phyloP scores from a whole-genome alignment of 2,113 vertebrate genomes.

The Tylochromis polylepis region DNA sequence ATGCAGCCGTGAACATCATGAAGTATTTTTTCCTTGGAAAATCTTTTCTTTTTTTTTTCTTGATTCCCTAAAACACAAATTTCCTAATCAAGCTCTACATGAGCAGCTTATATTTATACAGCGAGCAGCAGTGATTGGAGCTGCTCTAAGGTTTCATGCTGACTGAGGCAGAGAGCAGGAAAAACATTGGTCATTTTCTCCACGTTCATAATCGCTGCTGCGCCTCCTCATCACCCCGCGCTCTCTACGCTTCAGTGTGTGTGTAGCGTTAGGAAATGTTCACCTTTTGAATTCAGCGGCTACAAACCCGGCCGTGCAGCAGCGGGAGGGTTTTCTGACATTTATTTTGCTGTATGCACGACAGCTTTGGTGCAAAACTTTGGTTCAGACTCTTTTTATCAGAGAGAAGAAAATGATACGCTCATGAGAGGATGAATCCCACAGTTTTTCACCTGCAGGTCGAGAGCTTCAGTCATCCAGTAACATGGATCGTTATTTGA shows the following conservation, averaged over 20 bases:
- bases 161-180: neutral
- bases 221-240: neutral
- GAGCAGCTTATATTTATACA: neutral
- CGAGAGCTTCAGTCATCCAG: rapidly evolving
- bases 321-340: rapidly evolving
- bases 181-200: neutral
- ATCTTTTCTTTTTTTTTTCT: neutral
- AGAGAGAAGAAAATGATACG: too few species aligned
- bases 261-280: rapidly evolving
- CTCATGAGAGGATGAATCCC: too few species aligned
- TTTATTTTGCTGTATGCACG: neutral
- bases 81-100: neutral
- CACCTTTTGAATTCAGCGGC: neutral
- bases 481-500: rapidly evolving
- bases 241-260: neutral
- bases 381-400: too few species aligned
- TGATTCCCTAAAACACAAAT: neutral
- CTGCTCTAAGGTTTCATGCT: neutral
- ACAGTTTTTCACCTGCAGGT: neutral
- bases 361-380: rapidly evolving
- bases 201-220: neutral
- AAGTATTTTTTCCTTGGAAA: neutral
- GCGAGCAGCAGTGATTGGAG: neutral
- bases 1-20: neutral
- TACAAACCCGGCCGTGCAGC: neutral